Evolutionary conservation across 2,797 vertebrate genomes (phyloP).

Genomic region (Podarcis siculus): DNA sequence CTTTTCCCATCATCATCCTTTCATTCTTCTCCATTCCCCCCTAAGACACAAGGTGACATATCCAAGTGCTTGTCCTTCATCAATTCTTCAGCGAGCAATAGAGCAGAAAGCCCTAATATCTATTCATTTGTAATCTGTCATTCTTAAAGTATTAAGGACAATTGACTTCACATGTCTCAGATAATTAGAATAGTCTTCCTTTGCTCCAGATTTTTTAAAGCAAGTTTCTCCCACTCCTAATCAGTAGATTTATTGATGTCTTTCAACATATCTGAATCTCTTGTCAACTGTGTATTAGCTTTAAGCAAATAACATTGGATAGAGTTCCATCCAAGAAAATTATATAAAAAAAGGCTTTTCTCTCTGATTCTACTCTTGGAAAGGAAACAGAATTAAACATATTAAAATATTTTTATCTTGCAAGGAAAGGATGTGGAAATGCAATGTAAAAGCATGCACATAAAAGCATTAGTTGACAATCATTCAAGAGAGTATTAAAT

Average conservation of each 20-base stretch:
- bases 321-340: conserved; percentile 57
- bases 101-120: conserved; percentile 91
- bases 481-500: conserved; percentile 61
- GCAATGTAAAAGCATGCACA: conserved; percentile 41
- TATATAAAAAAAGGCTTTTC: conserved; percentile 38
- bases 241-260: conserved; percentile 77
- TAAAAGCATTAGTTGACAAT: conserved; percentile 49
- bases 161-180: conserved; percentile 94
- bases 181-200: conserved; percentile 87
- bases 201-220: conserved; percentile 77
- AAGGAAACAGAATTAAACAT: conserved; percentile 65
- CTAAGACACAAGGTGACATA: conserved; percentile 80
- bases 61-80: conserved; percentile 84
- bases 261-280: conserved; percentile 74
- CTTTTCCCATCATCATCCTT: conserved; percentile 72
- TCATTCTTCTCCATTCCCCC: conserved; percentile 69
- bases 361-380: conserved; percentile 48
- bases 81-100: conserved; percentile 84
- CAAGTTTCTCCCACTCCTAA: conserved; percentile 74
- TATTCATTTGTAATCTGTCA: conserved; percentile 91
- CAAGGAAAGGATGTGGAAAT: conserved; percentile 58
- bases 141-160: conserved; percentile 89
- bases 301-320: conserved; percentile 53
- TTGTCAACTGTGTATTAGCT: conserved; percentile 66
- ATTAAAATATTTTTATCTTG: conserved; percentile 63